phyloP scores from a whole-genome alignment of 2,797 vertebrate genomes.

The Argentina silus region DNA sequence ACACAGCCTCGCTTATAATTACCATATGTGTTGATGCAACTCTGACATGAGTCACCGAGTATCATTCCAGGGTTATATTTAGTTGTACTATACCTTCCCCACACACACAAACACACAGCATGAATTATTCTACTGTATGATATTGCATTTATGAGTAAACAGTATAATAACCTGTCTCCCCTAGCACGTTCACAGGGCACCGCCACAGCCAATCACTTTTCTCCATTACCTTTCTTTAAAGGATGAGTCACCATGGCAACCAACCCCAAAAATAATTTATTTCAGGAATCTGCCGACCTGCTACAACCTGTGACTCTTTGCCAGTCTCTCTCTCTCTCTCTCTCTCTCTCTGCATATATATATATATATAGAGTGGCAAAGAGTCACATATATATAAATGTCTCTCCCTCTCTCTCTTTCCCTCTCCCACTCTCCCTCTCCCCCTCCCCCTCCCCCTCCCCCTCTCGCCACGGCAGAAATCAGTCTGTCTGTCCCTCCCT shows the following conservation, averaged over 20 bases:
- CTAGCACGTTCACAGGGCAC: slow-evolving; percentile 42
- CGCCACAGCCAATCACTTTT: slow-evolving; percentile 52
- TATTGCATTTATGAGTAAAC: not conserved
- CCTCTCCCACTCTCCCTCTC: not conserved
- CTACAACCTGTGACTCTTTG: slow-evolving; percentile 45
- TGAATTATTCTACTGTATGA: not conserved
- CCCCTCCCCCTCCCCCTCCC: not conserved
- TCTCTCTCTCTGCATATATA: not conserved
- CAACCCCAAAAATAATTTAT: slow-evolving; percentile 58
- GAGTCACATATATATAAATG: not conserved
- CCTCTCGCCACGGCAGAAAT: slow-evolving; percentile 31
- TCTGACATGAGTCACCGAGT: no score
- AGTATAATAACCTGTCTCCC: slow-evolving; percentile 1
- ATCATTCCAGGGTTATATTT: no score
- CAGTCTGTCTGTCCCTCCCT: slow-evolving; percentile 44
- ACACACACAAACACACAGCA: slow-evolving; percentile 14
- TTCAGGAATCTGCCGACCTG: slow-evolving; percentile 64
- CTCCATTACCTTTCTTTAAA: slow-evolving; percentile 60
- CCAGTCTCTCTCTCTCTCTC: not conserved
- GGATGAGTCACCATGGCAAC: slow-evolving; percentile 74
- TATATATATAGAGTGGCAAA: no score
- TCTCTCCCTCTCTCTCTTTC: not conserved
- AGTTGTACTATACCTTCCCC: not conserved
- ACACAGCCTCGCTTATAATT: no score
- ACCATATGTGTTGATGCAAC: no score